Evolutionary conservation across 1,140 invertebrate genomes (phyloP).

Genomic region (Harpegnathos saltator): DNA sequence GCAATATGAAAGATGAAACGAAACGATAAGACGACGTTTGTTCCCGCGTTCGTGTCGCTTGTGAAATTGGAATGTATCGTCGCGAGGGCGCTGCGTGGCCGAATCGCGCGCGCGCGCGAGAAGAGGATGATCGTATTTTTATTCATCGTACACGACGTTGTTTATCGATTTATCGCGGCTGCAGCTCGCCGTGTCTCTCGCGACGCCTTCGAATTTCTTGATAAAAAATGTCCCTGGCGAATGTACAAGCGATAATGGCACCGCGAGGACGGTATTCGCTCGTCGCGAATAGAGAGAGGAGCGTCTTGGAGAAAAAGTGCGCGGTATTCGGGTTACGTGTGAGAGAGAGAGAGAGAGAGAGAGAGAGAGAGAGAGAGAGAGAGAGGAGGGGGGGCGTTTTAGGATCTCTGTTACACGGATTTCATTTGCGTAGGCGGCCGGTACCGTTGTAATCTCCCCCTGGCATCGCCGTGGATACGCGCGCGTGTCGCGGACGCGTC

Average conservation of each 20-base stretch:
- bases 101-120: no score
- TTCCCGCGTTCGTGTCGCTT: not conserved
- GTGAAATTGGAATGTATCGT: slow-evolving; percentile 67
- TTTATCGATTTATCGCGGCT: slow-evolving; percentile 9
- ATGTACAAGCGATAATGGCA: no score
- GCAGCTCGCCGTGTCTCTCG: no score
- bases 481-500: not conserved
- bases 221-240: no score
- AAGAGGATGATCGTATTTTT: not conserved
- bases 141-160: not conserved
- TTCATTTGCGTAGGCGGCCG: slow-evolving; percentile 27
- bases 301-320: no score
- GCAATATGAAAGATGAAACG: slow-evolving; percentile 66
- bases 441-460: slow-evolving; percentile 24
- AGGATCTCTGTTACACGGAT: not conserved
- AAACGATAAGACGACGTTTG: slow-evolving; percentile 55
- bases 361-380: no score
- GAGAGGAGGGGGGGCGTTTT: not conserved
- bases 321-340: not conserved
- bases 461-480: not conserved
- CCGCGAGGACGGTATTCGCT: no score
- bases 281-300: no score
- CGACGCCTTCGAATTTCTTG: not conserved
- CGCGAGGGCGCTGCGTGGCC: not conserved
- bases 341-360: no score